Evolutionary conservation across 2,113 vertebrate species (phyloP).

Genomic region (Halichoerus grypus): DNA sequence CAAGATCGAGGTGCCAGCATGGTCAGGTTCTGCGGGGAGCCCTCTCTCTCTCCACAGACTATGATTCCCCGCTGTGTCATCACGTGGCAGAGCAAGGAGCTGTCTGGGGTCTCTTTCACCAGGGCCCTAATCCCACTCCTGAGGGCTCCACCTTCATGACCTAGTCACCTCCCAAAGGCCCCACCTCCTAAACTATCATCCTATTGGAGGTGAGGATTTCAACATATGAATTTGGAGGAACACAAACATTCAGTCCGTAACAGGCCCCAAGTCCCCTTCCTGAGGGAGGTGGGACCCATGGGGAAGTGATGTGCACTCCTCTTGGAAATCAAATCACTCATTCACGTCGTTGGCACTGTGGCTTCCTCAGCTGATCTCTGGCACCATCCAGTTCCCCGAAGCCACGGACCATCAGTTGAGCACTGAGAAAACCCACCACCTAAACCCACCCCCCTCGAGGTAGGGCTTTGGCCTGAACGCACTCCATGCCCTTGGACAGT

Average conservation of each 20-base stretch:
- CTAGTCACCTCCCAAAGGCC: neutral
- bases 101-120: neutral
- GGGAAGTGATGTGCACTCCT: neutral
- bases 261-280: neutral
- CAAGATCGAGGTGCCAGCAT: fast-evolving
- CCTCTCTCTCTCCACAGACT: neutral
- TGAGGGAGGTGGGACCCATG: neutral
- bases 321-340: no score
- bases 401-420: neutral
- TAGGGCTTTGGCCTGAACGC: neutral
- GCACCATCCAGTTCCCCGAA: neutral
- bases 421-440: neutral
- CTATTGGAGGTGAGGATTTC: neutral
- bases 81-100: neutral
- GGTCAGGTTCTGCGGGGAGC: fast-evolving
- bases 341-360: fast-evolving
- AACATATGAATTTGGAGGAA: neutral
- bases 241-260: neutral
- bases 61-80: neutral
- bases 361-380: neutral
- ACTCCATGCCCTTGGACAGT: neutral
- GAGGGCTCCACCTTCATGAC: neutral
- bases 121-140: no score
- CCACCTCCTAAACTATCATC: neutral
- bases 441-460: fast-evolving